Percentiles rank a stretch among this genome's conserved stretches.
Evolutionary conservation across 2,113 vertebrate genomes (phyloP).

Genomic region (Hylia prasina): DNA sequence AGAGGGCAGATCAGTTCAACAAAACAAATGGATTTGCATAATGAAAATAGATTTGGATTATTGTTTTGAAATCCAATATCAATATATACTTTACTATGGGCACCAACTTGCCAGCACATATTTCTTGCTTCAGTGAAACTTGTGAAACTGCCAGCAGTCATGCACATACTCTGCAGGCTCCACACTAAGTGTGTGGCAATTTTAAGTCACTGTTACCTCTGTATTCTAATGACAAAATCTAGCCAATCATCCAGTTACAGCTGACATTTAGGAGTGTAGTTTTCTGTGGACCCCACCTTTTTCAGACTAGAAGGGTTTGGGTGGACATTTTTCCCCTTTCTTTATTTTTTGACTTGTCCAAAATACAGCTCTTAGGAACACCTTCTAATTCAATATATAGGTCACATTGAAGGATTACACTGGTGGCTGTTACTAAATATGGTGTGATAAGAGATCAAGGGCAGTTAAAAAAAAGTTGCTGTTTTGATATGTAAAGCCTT

Average conservation of each 20-base stretch:
- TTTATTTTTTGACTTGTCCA: background rate
- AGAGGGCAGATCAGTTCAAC: background rate
- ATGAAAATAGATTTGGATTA: background rate
- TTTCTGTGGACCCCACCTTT: background rate
- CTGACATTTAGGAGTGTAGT: background rate
- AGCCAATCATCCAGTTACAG: background rate
- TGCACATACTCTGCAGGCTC: background rate
- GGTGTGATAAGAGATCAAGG: background rate
- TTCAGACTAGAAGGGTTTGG: background rate
- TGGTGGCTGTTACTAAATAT: background rate
- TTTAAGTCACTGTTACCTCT: background rate
- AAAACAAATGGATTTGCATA: background rate
- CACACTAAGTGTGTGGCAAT: background rate
- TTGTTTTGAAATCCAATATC: background rate
- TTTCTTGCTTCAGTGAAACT: background rate
- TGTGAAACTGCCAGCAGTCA: background rate
- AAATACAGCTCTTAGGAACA: background rate
- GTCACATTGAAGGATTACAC: background rate
- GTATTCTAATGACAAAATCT: background rate
- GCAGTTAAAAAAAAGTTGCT: background rate
- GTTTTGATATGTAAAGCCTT: slow-evolving; percentile 4
- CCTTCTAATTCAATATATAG: background rate
- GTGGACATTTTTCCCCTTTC: accelerated
- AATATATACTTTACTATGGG: background rate
- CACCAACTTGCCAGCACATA: background rate